Percentiles rank a stretch among this genome's conserved stretches.
phyloP scores from a whole-genome alignment of 2,888 invertebrate genomes.

The Sesia apiformis region DNA sequence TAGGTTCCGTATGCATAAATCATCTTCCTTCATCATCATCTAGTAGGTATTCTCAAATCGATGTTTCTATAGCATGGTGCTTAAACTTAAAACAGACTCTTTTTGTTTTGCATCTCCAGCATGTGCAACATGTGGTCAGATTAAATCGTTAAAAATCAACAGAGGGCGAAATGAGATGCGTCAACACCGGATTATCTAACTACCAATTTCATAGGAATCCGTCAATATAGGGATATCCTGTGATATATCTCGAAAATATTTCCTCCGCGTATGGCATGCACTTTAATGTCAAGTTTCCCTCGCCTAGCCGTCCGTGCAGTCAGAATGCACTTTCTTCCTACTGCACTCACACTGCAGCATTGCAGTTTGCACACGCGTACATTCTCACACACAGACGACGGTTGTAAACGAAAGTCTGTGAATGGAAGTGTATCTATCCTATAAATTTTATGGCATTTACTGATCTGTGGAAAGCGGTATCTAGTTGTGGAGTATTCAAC shows the following conservation, averaged over 20 bases:
- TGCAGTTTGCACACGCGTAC: constrained; percentile 5
- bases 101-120: too few species aligned
- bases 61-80: too few species aligned
- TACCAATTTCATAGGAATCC: too few species aligned
- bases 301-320: constrained; percentile 48
- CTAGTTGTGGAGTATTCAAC: not conserved
- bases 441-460: not conserved
- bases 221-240: not conserved
- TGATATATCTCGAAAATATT: constrained; percentile 3
- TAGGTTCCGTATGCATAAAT: too few species aligned
- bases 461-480: not conserved
- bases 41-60: too few species aligned
- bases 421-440: constrained; percentile 14
- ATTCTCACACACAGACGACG: constrained; percentile 8
- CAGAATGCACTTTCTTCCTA: constrained; percentile 73
- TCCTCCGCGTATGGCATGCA: constrained; percentile 2
- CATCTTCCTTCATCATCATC: too few species aligned
- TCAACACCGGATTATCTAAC: too few species aligned
- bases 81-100: too few species aligned
- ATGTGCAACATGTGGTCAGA: too few species aligned
- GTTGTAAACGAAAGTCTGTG: constrained; percentile 32
- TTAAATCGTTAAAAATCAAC: too few species aligned
- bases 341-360: constrained; percentile 8
- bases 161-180: too few species aligned
- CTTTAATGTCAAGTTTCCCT: constrained; percentile 59